A percentile compares a stretch with the other conserved stretches of the same genome.
phyloP scores from a whole-genome alignment of 2,113 vertebrate genomes.

The Pungitius pungitius region DNA sequence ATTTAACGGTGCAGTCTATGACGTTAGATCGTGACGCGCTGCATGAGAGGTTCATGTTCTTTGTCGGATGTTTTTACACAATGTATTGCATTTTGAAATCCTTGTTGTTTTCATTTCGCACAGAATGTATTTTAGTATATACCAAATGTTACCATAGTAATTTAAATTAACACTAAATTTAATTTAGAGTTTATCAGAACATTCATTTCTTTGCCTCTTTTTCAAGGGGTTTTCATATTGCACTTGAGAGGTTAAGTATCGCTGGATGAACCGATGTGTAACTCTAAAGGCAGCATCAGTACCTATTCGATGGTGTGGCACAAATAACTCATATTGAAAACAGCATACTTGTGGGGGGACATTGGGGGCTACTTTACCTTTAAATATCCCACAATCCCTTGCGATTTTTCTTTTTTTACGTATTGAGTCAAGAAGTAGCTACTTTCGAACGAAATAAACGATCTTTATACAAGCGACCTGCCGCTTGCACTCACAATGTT shows the following conservation, averaged over 20 bases:
- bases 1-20: too few relatives aligned
- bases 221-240: not conserved
- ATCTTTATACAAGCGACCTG: not conserved
- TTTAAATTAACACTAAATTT: too few relatives aligned
- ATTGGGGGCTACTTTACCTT: not conserved
- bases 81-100: too few relatives aligned
- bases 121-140: too few relatives aligned
- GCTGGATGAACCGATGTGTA: not conserved
- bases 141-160: too few relatives aligned
- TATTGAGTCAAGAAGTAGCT: not conserved
- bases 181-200: too few relatives aligned
- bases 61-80: too few relatives aligned
- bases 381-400: constrained; percentile 55
- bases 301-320: too few relatives aligned
- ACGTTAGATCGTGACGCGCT: too few relatives aligned
- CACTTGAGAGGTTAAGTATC: not conserved
- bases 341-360: not conserved
- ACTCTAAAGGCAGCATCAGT: not conserved
- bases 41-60: too few relatives aligned
- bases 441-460: not conserved
- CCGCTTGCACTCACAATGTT: fast-evolving
- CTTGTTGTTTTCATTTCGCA: too few relatives aligned
- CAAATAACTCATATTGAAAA: not conserved
- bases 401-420: not conserved
- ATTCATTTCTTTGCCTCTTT: too few relatives aligned